Evolutionary conservation across 2,113 vertebrate genomes (phyloP).

Genomic region (Sarotherodon lohbergeri): DNA sequence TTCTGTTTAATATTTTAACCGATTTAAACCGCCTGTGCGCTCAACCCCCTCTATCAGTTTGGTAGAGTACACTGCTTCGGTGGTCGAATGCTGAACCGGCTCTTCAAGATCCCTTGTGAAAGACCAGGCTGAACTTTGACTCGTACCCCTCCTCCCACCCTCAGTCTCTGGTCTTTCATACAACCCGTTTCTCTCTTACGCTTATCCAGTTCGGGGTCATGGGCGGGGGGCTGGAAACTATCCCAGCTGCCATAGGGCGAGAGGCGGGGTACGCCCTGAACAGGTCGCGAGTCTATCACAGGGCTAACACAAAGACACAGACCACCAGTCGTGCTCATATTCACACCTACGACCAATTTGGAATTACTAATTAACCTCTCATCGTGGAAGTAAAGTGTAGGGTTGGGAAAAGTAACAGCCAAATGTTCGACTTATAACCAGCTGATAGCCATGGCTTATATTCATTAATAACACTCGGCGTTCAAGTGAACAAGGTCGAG

Average conservation of each 20-base stretch:
- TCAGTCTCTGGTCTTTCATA: not conserved
- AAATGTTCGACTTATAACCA: not conserved
- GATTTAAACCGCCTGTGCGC: not conserved
- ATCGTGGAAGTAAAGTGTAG: not conserved
- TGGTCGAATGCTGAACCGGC: not conserved
- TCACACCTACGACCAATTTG: not conserved
- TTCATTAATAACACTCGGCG: not conserved
- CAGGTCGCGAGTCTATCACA: not conserved
- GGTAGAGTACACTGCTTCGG: not conserved
- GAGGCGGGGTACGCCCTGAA: not conserved
- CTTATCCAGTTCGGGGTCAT: not conserved
- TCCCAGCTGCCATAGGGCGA: not conserved
- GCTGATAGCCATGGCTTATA: not conserved
- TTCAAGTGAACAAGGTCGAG: not conserved
- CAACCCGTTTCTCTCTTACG: not conserved
- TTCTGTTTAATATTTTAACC: not conserved
- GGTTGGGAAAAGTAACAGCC: not conserved
- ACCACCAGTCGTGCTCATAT: not conserved
- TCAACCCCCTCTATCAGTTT: not conserved
- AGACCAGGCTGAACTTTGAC: slow-evolving; percentile 34
- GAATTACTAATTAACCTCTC: not conserved
- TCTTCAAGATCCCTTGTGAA: not conserved
- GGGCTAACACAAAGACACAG: not conserved
- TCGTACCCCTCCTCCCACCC: slow-evolving; percentile 11
- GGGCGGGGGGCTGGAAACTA: not conserved